Evolutionary conservation across 2,113 vertebrate species (phyloP).

Genomic region (Mormyrus lacerda): DNA sequence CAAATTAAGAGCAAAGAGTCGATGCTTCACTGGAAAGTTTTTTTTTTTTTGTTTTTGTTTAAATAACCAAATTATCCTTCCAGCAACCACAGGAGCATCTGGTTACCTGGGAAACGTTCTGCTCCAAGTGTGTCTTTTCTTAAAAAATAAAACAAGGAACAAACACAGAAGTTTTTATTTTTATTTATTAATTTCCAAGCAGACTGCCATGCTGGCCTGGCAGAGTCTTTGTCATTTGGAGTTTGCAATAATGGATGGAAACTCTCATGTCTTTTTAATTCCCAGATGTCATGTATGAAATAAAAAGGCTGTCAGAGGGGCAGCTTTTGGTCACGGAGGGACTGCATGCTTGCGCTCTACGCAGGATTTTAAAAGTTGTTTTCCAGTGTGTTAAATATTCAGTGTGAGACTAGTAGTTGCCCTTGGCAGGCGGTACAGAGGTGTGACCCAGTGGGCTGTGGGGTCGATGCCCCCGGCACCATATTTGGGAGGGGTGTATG

Average conservation of each 20-base stretch:
- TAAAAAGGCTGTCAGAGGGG: constrained; percentile 69
- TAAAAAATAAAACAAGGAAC: constrained; percentile 39
- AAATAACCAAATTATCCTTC: constrained; percentile 48
- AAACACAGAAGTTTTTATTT: constrained; percentile 61
- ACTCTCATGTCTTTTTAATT: constrained; percentile 67
- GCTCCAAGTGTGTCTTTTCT: constrained; percentile 19
- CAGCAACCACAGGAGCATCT: constrained; percentile 37
- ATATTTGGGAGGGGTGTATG: neutral
- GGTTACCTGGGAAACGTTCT: constrained; percentile 40
- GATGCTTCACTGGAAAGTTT: constrained; percentile 56
- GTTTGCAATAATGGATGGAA: constrained; percentile 70
- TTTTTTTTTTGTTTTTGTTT: constrained; percentile 45
- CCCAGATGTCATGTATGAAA: constrained; percentile 67
- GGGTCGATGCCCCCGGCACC: neutral
- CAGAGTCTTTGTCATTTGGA: constrained; percentile 70
- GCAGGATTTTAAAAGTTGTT: neutral
- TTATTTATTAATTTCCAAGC: constrained; percentile 74
- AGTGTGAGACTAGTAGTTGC: neutral
- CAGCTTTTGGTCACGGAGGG: constrained; percentile 53
- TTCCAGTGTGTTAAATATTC: neutral
- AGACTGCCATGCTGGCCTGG: constrained; percentile 66
- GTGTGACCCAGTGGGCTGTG: neutral
- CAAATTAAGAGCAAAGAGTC: constrained; percentile 84
- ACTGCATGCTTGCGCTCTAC: neutral
- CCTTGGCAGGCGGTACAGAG: neutral